Percentiles rank a stretch among this genome's conserved stretches.
phyloP scores from a whole-genome alignment of 2,113 vertebrate species.

The Pyxicephalus adspersus region DNA sequence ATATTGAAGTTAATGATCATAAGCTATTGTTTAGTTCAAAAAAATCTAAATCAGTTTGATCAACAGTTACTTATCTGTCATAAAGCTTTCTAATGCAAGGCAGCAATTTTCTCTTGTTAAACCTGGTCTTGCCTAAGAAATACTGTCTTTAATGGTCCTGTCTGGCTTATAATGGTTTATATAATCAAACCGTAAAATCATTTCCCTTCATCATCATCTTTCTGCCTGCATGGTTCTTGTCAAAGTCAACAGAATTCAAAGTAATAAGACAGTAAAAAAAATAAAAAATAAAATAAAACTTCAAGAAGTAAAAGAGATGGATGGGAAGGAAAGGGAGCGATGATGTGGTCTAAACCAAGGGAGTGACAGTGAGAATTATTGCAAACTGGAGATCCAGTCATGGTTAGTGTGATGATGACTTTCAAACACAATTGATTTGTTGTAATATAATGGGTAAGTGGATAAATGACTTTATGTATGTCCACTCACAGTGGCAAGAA shows the following conservation, averaged over 20 bases:
- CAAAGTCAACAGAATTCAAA: constrained; percentile 57
- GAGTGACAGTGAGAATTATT: constrained; percentile 24
- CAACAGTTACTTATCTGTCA: constrained; percentile 27
- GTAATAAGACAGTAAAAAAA: constrained; percentile 58
- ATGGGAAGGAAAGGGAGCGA: constrained; percentile 55
- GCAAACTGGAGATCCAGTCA: constrained; percentile 37
- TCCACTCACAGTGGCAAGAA: constrained; percentile 4
- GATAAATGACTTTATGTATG: constrained; percentile 40
- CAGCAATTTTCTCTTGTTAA: constrained; percentile 44
- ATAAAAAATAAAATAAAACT: constrained; percentile 64
- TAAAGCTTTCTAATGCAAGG: constrained; percentile 23
- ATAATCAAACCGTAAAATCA: constrained; percentile 53
- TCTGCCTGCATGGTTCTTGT: constrained; percentile 39
- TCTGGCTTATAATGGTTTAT: constrained; percentile 44
- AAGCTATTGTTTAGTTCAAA: background rate
- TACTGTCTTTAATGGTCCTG: constrained; percentile 36
- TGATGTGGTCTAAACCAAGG: constrained; percentile 46
- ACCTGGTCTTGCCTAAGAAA: constrained; percentile 11
- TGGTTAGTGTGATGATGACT: constrained; percentile 60
- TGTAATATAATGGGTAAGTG: background rate
- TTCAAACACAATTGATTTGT: constrained; percentile 49
- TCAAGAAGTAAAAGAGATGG: constrained; percentile 53
- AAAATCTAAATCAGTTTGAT: constrained; percentile 19
- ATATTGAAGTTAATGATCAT: too few relatives aligned
- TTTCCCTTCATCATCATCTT: constrained; percentile 54